phyloP scores from a whole-genome alignment of 1,140 invertebrate species.

The Theocolax elegans region DNA sequence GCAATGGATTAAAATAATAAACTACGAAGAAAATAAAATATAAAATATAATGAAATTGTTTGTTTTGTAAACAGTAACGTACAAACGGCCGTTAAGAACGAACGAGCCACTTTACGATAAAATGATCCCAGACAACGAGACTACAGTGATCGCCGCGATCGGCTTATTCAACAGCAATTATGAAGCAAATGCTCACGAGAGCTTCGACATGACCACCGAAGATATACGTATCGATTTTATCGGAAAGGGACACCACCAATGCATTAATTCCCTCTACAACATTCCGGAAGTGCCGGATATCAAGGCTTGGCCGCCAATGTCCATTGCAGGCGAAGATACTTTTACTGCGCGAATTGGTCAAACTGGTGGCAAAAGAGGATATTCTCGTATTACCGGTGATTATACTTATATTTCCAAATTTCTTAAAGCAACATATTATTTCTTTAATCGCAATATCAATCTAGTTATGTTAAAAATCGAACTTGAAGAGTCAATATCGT shows the following conservation, averaged over 20 bases:
- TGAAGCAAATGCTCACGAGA: slow-evolving; percentile 85
- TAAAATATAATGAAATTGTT: not conserved
- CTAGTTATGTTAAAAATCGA: too few species aligned
- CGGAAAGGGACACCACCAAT: slow-evolving; percentile 66
- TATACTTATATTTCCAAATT: too few species aligned
- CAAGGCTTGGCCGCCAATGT: slow-evolving; percentile 72
- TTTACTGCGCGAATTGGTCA: slow-evolving; percentile 86
- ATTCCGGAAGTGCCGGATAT: slow-evolving; percentile 54
- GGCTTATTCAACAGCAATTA: slow-evolving; percentile 81
- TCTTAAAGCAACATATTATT: too few species aligned
- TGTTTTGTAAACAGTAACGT: slow-evolving; percentile 24
- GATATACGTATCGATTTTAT: slow-evolving; percentile 83
- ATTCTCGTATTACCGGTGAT: slow-evolving; percentile 81
- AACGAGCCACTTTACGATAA: slow-evolving; percentile 78
- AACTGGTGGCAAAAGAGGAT: slow-evolving; percentile 83
- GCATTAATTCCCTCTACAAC: slow-evolving; percentile 64
- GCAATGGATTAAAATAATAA: slow-evolving; percentile 1
- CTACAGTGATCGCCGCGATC: slow-evolving; percentile 88
- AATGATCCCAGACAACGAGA: slow-evolving; percentile 76
- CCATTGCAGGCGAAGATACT: slow-evolving; percentile 62
- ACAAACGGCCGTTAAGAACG: slow-evolving; percentile 75
- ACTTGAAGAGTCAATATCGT: too few species aligned
- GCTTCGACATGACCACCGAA: slow-evolving; percentile 76
- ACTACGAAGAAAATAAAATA: too few species aligned
- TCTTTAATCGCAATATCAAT: too few species aligned